Conservation (phyloP, 2,797 vertebrate species). For the Coccyzus lansbergi region DNA sequence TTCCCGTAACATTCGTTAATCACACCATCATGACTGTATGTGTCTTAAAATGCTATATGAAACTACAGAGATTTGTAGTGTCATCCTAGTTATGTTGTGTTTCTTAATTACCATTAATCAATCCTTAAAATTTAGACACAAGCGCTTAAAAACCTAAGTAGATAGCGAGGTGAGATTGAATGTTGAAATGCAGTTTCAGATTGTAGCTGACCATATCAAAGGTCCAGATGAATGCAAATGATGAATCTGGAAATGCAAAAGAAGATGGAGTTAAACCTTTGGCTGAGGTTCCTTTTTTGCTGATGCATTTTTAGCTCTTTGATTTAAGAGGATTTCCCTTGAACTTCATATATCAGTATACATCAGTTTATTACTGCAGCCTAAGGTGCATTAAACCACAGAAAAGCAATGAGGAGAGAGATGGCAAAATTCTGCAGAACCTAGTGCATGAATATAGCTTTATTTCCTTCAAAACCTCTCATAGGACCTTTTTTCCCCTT, state of each 20-base stretch:
- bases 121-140: background rate
- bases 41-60: background rate
- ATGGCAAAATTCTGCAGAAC: background rate
- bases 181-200: background rate
- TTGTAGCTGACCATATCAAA: background rate
- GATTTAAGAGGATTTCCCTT: background rate
- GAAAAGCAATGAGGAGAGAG: background rate
- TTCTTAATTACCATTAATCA: background rate
- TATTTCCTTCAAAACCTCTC: conserved; percentile 34
- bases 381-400: background rate
- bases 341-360: background rate
- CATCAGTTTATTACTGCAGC: background rate
- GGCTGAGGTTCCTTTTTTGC: background rate
- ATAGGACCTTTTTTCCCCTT: background rate
- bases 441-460: background rate
- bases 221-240: background rate
- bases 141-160: background rate
- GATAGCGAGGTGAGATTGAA: background rate
- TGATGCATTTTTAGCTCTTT: background rate
- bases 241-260: background rate
- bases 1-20: background rate
- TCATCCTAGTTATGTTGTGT: background rate
- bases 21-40: background rate
- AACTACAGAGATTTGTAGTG: background rate
- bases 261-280: background rate